Evolutionary conservation across 2,113 vertebrate genomes (phyloP).

Genomic region (Phyllopteryx taeniolatus): DNA sequence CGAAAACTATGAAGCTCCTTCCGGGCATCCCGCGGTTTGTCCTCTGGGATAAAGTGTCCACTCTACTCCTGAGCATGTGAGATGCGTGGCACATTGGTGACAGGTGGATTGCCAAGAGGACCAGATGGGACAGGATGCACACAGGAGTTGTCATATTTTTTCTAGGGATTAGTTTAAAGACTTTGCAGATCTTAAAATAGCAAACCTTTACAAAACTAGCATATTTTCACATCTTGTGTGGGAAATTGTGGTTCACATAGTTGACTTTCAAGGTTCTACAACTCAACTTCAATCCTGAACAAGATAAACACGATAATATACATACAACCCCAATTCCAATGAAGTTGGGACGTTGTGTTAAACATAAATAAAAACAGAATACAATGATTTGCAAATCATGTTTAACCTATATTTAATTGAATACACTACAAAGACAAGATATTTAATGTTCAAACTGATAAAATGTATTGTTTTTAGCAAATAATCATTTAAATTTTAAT

Average conservation of each 20-base stretch:
- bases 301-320: no score
- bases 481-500: no score
- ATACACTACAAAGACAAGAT: no score
- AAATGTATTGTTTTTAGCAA: no score
- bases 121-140: constrained; percentile 19
- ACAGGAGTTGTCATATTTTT: constrained; percentile 18
- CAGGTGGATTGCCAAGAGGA: constrained; percentile 56
- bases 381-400: no score
- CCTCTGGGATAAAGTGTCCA: constrained; percentile 33
- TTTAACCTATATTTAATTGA: no score
- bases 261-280: no score
- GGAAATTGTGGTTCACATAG: background rate
- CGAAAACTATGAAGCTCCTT: constrained; percentile 13
- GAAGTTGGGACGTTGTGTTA: no score
- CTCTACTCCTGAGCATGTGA: constrained; percentile 34
- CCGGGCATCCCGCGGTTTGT: constrained; percentile 6
- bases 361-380: no score
- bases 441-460: no score
- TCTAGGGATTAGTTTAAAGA: background rate
- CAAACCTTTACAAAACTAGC: background rate
- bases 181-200: background rate
- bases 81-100: constrained; percentile 33
- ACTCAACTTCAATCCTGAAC: no score
- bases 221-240: background rate
- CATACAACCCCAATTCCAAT: no score